phyloP scores from a whole-genome alignment of 2,797 vertebrate genomes.

The Iguana delicatissima region DNA sequence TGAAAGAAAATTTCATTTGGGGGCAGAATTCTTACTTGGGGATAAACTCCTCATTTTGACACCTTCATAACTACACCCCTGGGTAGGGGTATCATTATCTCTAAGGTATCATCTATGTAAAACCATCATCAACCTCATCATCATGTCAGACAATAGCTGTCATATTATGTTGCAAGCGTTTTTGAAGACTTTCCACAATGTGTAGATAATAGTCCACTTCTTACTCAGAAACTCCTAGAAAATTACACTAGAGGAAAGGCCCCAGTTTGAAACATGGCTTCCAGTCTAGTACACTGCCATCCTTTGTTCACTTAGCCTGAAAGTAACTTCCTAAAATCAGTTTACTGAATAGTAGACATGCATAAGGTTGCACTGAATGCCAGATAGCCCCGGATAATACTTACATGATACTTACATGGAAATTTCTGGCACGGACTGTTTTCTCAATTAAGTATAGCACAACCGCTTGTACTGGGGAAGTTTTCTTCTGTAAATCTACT shows the following conservation, averaged over 20 bases:
- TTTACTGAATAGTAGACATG: not conserved
- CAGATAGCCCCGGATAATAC: not conserved
- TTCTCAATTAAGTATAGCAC: conserved; percentile 38
- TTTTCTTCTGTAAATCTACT: conserved; percentile 10
- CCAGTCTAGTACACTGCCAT: not conserved
- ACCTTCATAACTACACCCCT: too few species aligned
- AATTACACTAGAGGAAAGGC: not conserved
- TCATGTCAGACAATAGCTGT: not conserved
- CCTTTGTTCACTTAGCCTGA: not conserved
- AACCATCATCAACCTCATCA: not conserved
- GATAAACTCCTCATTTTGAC: too few species aligned
- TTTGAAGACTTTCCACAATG: not conserved
- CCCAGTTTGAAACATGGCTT: not conserved
- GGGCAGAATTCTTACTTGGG: too few species aligned
- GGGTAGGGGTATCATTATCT: not conserved
- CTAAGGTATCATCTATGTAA: not conserved
- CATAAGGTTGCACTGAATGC: not conserved
- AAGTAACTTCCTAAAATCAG: not conserved
- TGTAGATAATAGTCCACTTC: not conserved
- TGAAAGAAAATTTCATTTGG: too few species aligned
- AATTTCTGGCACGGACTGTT: conserved; percentile 48
- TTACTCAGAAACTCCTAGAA: not conserved
- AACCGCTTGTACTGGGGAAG: conserved; percentile 50
- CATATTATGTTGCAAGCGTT: not conserved
- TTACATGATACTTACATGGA: not conserved